phyloP scores from a whole-genome alignment of 2,888 invertebrate genomes.

The Apamea epomidion region DNA sequence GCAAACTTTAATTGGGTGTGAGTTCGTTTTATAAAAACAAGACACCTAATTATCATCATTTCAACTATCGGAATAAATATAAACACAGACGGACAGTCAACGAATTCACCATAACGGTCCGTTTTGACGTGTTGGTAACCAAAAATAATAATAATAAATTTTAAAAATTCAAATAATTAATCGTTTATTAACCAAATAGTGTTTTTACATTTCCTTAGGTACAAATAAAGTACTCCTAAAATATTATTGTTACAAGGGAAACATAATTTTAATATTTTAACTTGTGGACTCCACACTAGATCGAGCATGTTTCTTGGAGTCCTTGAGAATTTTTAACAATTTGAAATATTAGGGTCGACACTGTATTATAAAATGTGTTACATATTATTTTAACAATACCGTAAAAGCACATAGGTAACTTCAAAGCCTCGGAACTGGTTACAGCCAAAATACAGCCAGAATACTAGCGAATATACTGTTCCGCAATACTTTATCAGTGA shows the following conservation, averaged over 20 bases:
- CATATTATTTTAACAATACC: not conserved
- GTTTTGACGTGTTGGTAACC: not conserved
- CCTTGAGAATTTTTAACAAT: too few species aligned
- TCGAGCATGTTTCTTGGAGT: too few species aligned
- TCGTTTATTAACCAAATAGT: too few species aligned
- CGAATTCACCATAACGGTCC: not conserved
- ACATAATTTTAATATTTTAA: too few species aligned
- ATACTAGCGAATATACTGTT: slow-evolving; percentile 1
- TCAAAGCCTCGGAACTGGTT: not conserved
- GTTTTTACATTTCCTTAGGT: too few species aligned
- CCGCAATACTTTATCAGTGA: slow-evolving; percentile 37
- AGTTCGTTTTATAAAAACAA: not conserved
- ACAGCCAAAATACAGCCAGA: not conserved
- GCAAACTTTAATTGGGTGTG: not conserved
- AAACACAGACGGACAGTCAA: not conserved
- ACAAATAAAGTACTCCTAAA: too few species aligned
- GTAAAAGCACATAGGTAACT: not conserved
- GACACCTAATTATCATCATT: not conserved
- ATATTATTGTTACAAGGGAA: too few species aligned
- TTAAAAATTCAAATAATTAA: too few species aligned
- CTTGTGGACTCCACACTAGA: too few species aligned
- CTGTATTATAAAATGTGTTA: too few species aligned
- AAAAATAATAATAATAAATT: too few species aligned
- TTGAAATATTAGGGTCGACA: too few species aligned
- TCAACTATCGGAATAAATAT: not conserved